Percentiles rank a stretch among this genome's conserved stretches.
These are phyloP conservation scores for Bergia puertoricense DNA, from an alignment of 92 coral and sea anemone species.

Conservation along the genomic window DNA sequence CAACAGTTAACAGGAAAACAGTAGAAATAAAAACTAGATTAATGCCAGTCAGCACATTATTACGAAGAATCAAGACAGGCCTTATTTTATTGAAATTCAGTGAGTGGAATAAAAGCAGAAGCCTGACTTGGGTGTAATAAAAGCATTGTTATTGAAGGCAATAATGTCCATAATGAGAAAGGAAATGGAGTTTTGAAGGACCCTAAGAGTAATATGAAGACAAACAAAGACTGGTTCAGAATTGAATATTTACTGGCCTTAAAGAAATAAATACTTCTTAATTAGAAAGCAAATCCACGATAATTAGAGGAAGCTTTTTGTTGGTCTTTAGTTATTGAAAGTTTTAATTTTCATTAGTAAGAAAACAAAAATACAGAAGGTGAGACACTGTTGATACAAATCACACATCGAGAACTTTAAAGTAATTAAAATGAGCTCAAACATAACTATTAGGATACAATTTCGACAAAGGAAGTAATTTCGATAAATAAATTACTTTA, in stretches of 20 bases:
- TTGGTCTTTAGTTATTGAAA: slow-evolving; percentile 5
- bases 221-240: slow-evolving; percentile 6
- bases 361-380: slow-evolving; percentile 2
- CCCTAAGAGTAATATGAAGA: slow-evolving; percentile 12
- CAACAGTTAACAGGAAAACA: no score
- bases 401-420: slow-evolving; percentile 20
- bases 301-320: slow-evolving; percentile 25
- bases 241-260: background rate
- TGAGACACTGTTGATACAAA: slow-evolving; percentile 10
- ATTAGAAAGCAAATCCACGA: background rate
- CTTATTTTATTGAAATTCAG: background rate
- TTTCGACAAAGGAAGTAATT: background rate
- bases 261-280: slow-evolving; percentile 5
- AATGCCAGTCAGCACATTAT: no score
- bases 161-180: slow-evolving; percentile 15
- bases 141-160: background rate
- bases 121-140: slow-evolving; percentile 24
- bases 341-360: slow-evolving; percentile 26
- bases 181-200: slow-evolving; percentile 32
- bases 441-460: slow-evolving; percentile 7
- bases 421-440: slow-evolving; percentile 30
- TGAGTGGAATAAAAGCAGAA: background rate
- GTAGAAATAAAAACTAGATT: no score
- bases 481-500: background rate
- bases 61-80: no score